Conservation (phyloP, 2,888 invertebrate species). For the Scaptodrosophila latifasciaeformis region DNA sequence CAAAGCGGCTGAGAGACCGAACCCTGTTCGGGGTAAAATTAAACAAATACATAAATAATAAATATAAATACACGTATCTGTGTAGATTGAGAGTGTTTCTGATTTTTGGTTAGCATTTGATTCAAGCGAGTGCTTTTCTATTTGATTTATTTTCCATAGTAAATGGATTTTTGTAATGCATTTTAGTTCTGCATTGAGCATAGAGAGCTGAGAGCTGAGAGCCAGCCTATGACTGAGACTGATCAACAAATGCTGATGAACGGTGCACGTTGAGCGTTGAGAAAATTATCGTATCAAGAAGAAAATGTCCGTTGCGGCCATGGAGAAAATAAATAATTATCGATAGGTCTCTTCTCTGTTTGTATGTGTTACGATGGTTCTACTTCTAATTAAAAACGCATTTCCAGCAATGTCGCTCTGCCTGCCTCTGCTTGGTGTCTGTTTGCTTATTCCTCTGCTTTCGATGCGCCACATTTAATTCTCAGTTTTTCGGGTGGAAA, state of each 20-base stretch:
- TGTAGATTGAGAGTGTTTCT: constrained; percentile 32
- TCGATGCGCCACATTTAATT: constrained; percentile 1
- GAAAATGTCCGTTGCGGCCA: constrained; percentile 53
- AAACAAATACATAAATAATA: constrained; percentile 55
- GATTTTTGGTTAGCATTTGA: constrained; percentile 31
- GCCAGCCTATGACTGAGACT: not conserved
- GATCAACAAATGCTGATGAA: constrained; percentile 5
- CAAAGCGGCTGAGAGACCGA: constrained; percentile 19
- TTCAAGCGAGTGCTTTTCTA: constrained; percentile 46
- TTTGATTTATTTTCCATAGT: constrained; percentile 63
- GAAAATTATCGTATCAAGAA: constrained; percentile 45
- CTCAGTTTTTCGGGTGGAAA: constrained; percentile 27
- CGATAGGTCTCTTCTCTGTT: constrained; percentile 44
- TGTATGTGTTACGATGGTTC: constrained; percentile 23
- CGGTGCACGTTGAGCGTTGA: constrained; percentile 9
- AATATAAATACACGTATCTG: constrained; percentile 28
- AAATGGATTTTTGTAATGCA: constrained; percentile 64
- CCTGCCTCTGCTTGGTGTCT: not conserved
- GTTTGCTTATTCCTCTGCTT: not conserved
- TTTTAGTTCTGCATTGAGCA: constrained; percentile 61
- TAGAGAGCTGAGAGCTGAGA: not conserved
- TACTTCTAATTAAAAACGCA: constrained; percentile 54
- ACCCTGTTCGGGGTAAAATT: constrained; percentile 13
- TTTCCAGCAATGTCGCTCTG: constrained; percentile 23
- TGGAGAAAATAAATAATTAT: constrained; percentile 60